Base-by-base conservation (phyloP, 2,888 invertebrate genomes). In the Pterostichus niger region DNA sequence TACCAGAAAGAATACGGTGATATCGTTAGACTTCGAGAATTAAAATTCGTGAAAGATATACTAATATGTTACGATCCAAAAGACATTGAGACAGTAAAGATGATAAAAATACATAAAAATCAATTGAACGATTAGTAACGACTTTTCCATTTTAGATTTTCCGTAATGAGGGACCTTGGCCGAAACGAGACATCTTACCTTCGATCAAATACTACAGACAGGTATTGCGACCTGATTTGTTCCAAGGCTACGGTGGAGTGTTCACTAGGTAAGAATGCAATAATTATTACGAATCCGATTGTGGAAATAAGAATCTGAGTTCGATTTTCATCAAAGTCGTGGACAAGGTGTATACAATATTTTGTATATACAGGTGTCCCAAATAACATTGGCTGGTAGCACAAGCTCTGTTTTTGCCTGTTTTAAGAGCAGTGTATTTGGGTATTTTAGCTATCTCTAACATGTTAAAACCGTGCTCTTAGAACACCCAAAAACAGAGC, bases 11-110 rank as follows among this genome's bases (percentile, higher is more conserved):
- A 87, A 71, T 88, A 89, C 84, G 91, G 91, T 0, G 86, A 90
- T 64, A 88, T 91, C 3, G 89, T 89, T 15, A 87, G 88, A 7
- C 52, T 91, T 5, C 89, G 89, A 6, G 90, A 90, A 2, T 83
- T 90, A 35, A 82, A 76, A 77, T 77, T 83, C 52, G 9, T 31
- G 7, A 76, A 76, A 15, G 77, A 83, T 77, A 2, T 83, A 31
- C 87, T 92, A 0, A 85, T 90, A 9, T 84, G 89, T 6, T 92
- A 91, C 84, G 89, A 91, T 86, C 91, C 91, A 0, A 90, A 91
- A 11, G 91, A 91, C 85, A 89, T 91, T 56, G 89, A 90, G 84
- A 89, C 71, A 49, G 84, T 76, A 33, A n/a, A 49, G 46, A 52
- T 6, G 9, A 44, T 73, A 46, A 24, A 46, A 73, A 44, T 40